Base-by-base conservation (phyloP, 2,797 vertebrate species). In the Danio aesculapii region DNA sequence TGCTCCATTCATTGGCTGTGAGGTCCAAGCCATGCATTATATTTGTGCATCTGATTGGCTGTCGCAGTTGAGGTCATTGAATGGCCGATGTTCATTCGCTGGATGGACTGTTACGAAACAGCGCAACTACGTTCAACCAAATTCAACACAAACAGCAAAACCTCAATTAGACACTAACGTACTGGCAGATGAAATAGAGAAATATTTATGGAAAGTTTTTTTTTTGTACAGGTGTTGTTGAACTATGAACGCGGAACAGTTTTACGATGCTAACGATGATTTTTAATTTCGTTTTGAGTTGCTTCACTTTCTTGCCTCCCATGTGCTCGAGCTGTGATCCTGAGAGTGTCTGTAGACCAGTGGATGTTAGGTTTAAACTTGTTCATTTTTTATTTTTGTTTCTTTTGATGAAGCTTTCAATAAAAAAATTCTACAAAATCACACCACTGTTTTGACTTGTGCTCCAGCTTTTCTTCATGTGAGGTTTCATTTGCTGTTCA, bases 361-460 rank as follows among this genome's bases (percentile, higher is more conserved):
- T 99, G 96, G 96, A 96, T 98, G 94, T 98, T 98, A 96, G 95
- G 95, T 97, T 96, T 95, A 95, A 96, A 96, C 94, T 96, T 30
- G 30, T 30, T 98, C 94, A 96, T 94, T 95, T 98, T 92, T 84
- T 85, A 90, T 92, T 88, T 87, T 78, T 87, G 93, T 92, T 90
- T 96, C 96, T 96, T 97, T 97, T 96, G 93, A 98, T 93, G 94
- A 97, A 96, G 96, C 97, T 99, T 99, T 99, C 95, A 99, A 99
- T 98, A 98, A 99, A 94, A 91, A 89, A 87, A 84, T 53, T 30
- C n/a, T 83, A 55, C 59, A 84, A 86, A 86, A 83, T 76, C 75
- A 81, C 53, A 43, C 62, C 59, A 72, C 62, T 68, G 30, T 68
- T 77, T 46, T 21, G 2, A 30, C 30, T 13, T 81, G n/a, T 79